Conservation (phyloP, 2,113 vertebrate genomes). For the Heterotis niloticus region DNA sequence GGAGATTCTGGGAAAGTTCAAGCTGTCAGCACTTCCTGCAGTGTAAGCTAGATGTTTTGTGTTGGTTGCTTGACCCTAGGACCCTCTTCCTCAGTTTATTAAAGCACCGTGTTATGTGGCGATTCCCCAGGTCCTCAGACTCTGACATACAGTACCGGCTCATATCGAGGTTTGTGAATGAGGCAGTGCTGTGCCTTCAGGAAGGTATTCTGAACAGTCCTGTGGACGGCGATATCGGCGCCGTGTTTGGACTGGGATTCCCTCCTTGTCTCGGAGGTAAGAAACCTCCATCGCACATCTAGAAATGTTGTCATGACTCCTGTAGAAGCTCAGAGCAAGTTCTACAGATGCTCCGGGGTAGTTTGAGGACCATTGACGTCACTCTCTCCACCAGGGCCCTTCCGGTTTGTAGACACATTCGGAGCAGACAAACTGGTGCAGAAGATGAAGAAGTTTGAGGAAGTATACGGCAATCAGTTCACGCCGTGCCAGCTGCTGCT, state of each 20-base stretch:
- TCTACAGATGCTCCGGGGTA: background rate
- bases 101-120: background rate
- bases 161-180: constrained; percentile 86
- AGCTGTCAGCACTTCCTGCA: constrained; percentile 66
- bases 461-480: constrained; percentile 81
- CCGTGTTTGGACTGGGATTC: constrained; percentile 93
- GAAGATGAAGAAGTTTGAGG: constrained; percentile 81
- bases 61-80: background rate
- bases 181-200: constrained; percentile 87
- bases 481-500: constrained; percentile 86
- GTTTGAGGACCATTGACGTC: no score
- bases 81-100: no score
- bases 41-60: constrained; percentile 69
- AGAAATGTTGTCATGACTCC: no score
- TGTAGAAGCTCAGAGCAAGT: no score
- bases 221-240: constrained; percentile 89
- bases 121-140: constrained; percentile 71
- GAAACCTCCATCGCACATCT: background rate
- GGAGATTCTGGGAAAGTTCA: constrained; percentile 73
- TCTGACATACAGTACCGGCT: constrained; percentile 89
- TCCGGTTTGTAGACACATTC: constrained; percentile 79
- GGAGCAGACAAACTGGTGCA: constrained; percentile 83
- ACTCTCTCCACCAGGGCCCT: constrained; percentile 73
- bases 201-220: constrained; percentile 85
- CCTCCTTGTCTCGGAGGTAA: constrained; percentile 90